Base-by-base conservation (phyloP, 2,113 vertebrate genomes). In the Eleginops maclovinus region DNA sequence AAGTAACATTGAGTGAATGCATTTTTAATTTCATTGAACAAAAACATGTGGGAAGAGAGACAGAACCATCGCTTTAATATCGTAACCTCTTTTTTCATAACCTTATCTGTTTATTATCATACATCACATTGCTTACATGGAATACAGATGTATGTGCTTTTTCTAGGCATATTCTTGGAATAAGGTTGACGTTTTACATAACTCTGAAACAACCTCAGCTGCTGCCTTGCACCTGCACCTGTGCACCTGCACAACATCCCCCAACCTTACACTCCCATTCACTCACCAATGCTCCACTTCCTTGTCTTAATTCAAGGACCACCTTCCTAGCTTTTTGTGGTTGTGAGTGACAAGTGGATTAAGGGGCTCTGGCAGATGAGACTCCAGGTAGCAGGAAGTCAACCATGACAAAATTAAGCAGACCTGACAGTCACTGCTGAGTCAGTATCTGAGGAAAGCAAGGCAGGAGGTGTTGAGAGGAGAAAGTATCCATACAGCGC, bases 401-500 rank as follows among this genome's bases (percentile, higher is more conserved):
- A 87, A 82, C 59, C 90, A 83, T 89, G 90, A 94, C 83, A 49
- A 87, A 93, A 94, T 93, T 91, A 94, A 94, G 89, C 87, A 70
- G 87, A 94, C 83, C 84, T 89, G 91, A 94, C 94, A 93, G 86
- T 77, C 87, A 81, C 80, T 93, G 94, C 94, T 95, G 93, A 95
- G 79, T 95, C 94, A 94, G 94, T 77, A 84, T 85, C 75, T 89
- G 56, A 36, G 75, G 82, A 77, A 79, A 61, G 79, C 26, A 78
- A 82, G 68, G 77, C 65, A 36, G 75, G 72, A 60, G 49, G 81
- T 70, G 82, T 77, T 63, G 85, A 76, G 61, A 59, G 64, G 62
- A 68, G 43, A 56, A 60, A 53, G 75, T 75, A 66, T 58, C 55
- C 36, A 65, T 43, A 50, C 31, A 24, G 54, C 73, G 41, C 22